Evolutionary conservation across 2,113 vertebrate species (phyloP).

Genomic region (Sinocyclocheilus rhinocerous): DNA sequence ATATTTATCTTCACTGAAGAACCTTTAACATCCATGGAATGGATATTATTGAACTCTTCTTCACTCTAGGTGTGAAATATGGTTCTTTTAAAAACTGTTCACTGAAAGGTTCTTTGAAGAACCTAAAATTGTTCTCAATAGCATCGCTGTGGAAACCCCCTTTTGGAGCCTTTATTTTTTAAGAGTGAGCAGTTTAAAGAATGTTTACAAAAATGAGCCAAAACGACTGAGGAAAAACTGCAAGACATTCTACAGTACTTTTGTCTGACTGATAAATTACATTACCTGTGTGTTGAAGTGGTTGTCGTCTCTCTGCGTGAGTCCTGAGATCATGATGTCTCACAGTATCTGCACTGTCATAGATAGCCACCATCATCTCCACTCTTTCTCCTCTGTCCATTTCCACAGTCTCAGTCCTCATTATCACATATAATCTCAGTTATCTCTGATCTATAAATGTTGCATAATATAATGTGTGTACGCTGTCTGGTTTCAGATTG

Average conservation of each 20-base stretch:
- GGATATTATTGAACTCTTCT: too few species aligned
- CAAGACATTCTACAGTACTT: neutral
- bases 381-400: constrained; percentile 15
- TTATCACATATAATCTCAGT: neutral
- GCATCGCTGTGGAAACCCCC: too few species aligned
- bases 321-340: neutral
- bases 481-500: neutral
- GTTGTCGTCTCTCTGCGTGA: neutral
- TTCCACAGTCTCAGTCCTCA: neutral
- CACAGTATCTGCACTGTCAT: constrained; percentile 4
- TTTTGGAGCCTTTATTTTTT: too few species aligned
- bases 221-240: neutral
- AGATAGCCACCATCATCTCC: constrained; percentile 12
- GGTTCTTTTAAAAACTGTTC: too few species aligned
- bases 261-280: too few species aligned
- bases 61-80: too few species aligned
- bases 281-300: constrained; percentile 17
- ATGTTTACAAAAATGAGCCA: neutral
- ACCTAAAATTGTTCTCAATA: too few species aligned
- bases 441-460: neutral
- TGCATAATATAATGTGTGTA: too few species aligned
- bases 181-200: neutral
- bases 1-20: too few species aligned
- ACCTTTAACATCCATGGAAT: too few species aligned
- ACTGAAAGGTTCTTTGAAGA: too few species aligned